These are phyloP conservation scores for Drosophila sproati DNA, from an alignment of 1,140 invertebrate species.

Conservation along the genomic window DNA sequence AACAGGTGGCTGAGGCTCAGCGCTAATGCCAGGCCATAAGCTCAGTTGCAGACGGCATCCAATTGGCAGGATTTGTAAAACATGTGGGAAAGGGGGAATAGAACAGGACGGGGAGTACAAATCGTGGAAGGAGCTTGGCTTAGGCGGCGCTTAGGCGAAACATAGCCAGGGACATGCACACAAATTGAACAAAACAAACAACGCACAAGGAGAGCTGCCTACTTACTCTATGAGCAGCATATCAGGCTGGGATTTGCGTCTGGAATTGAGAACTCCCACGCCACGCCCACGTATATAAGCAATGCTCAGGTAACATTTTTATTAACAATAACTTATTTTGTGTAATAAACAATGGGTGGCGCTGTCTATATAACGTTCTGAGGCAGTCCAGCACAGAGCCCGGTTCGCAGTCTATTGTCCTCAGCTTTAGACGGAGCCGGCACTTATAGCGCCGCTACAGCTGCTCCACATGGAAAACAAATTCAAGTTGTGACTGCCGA, in stretches of 20 bases:
- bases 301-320: conserved; percentile 41
- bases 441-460: conserved; percentile 51
- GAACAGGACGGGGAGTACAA: neutral
- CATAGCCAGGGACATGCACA: conserved; percentile 33
- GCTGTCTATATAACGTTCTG: conserved; percentile 43
- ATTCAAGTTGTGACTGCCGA: conserved; percentile 47
- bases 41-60: conserved; percentile 45
- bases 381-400: neutral
- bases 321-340: conserved; percentile 61
- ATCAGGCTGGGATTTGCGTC: conserved; percentile 12
- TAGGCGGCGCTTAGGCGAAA: conserved; percentile 38
- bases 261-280: conserved; percentile 22
- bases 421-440: neutral
- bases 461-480: conserved; percentile 58
- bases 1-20: conserved; percentile 51
- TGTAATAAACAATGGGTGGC: conserved; percentile 55
- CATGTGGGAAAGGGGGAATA: neutral
- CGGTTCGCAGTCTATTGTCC: conserved; percentile 3
- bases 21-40: conserved; percentile 39
- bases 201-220: conserved; percentile 11
- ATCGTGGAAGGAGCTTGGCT: conserved; percentile 5
- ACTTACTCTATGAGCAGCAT: neutral
- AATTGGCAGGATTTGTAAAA: conserved; percentile 43
- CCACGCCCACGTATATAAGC: neutral
- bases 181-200: conserved; percentile 45